Conservation (phyloP, 2,797 vertebrate species). For the Petrocephalus schoutedeni region DNA sequence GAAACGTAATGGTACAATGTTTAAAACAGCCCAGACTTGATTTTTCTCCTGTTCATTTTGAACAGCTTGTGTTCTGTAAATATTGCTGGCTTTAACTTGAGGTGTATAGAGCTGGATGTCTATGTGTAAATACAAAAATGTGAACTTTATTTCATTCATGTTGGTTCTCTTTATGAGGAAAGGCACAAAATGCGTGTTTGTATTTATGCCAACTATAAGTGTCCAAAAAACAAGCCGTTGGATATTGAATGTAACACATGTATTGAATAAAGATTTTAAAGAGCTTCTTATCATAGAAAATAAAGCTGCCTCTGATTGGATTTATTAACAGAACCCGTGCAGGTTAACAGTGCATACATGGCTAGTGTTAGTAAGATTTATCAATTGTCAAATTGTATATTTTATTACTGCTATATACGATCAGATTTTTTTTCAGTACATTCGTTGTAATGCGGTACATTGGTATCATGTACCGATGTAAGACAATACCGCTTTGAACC, state of each 20-base stretch:
- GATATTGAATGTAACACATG: conserved; percentile 89
- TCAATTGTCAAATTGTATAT: background rate
- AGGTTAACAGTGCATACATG: background rate
- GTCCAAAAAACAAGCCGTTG: conserved; percentile 74
- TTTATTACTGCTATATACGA: background rate
- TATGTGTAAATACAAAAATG: conserved; percentile 80
- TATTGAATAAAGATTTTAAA: conserved; percentile 92
- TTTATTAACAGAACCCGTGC: background rate
- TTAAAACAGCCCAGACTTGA: conserved; percentile 22
- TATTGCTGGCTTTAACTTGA: conserved; percentile 62
- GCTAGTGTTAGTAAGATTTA: background rate
- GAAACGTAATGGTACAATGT: conserved; percentile 18
- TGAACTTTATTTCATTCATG: conserved; percentile 62
- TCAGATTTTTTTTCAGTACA: background rate
- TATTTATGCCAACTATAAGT: conserved; percentile 76
- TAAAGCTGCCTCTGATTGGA: conserved; percentile 22
- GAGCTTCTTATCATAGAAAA: conserved; percentile 57
- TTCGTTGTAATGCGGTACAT: background rate
- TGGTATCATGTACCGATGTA: background rate
- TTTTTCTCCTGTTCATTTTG: conserved; percentile 49
- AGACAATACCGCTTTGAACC: background rate
- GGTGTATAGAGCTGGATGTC: conserved; percentile 75
- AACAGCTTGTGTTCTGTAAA: conserved; percentile 67
- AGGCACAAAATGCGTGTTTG: conserved; percentile 69
- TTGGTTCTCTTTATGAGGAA: conserved; percentile 68